Percentiles rank a stretch among this genome's conserved stretches.
Conservation (phyloP, 2,888 invertebrate species). For the Adelognathus sp. region DNA sequence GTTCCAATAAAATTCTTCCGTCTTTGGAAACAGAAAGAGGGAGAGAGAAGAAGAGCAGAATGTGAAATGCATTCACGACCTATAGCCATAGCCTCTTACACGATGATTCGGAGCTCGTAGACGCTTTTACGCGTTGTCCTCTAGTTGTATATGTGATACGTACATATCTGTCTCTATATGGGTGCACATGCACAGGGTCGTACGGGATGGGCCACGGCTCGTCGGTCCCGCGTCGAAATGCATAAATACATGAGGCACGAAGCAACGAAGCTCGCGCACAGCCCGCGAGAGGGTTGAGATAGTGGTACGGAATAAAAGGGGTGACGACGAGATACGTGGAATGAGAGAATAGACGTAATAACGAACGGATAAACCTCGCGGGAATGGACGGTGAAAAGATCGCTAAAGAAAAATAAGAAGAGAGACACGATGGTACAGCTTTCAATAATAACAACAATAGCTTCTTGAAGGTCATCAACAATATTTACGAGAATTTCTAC, state of each 20-base stretch:
- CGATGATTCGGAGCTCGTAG: slow-evolving; percentile 54
- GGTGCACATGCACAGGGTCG: slow-evolving; percentile 23
- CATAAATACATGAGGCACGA: slow-evolving; percentile 79
- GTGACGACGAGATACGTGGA: slow-evolving; percentile 52
- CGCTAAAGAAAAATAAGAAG: slow-evolving; percentile 6
- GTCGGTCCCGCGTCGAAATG: slow-evolving; percentile 69
- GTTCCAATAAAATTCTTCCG: no score
- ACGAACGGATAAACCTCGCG: slow-evolving; percentile 68
- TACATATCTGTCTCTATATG: slow-evolving; percentile 18
- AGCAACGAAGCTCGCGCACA: slow-evolving; percentile 42
- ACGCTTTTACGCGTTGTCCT: slow-evolving; percentile 48
- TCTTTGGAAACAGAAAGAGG: no score
- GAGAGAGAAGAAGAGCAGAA: no score
- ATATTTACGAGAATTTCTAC: slow-evolving; percentile 26
- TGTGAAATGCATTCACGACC: slow-evolving; percentile 52
- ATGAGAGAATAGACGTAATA: slow-evolving; percentile 74
- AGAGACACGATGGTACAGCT: slow-evolving; percentile 70
- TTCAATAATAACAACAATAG: no score
- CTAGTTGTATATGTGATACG: slow-evolving; percentile 41
- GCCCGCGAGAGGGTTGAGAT: slow-evolving; percentile 9
- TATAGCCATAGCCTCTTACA: slow-evolving; percentile 44
- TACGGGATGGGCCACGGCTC: slow-evolving; percentile 34
- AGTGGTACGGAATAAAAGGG: slow-evolving; percentile 26
- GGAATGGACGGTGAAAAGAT: slow-evolving; percentile 30
- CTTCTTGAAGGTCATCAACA: slow-evolving; percentile 22